Base-by-base conservation (phyloP, 2,888 invertebrate genomes). In the Empis livida region DNA sequence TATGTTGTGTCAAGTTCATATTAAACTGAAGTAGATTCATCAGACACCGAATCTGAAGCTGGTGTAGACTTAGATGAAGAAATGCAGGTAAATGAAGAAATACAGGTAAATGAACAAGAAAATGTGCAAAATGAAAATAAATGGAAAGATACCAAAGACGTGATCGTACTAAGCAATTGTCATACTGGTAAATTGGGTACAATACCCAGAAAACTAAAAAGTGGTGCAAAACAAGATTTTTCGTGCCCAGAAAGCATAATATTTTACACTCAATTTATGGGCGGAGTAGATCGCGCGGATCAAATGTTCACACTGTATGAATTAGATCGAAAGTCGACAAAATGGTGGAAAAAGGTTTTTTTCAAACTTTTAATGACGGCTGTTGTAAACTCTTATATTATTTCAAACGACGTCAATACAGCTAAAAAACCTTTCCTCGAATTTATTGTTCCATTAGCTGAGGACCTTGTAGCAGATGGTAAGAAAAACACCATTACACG, bases 61-160 rank as follows among this genome's bases (percentile, higher is more conserved):
- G 20, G 20, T 20, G 20, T 20, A 20, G 20, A 20, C 20, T 20
- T 20, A 20, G 20, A 20, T 20, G 20, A 20, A 20, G 20, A 20
- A 20, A 20, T 20, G 20, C 20, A 20, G 20, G 5, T 20, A 20
- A 20, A 20, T 20, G 20, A 20, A 20, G 20, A 20, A 20, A 20
- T 20, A 20, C 20, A 20, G 20, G 20, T 20, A 20, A 20, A 20
- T 20, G 20, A 20, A 20, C 20, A 20, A 20, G 20, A 20, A 20
- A 20, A 20, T 20, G 20, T 20, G 20, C 20, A 20, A 20, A 20
- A 20, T 20, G 20, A 20, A 20, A 20, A 20, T 5, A 44, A 44
- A 35, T 45, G 45, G 45, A 39, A 45, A 45, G 45, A 39, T 45
- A 45, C 45, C 27, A 45, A 45, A 37, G 45, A 45, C 37, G 45